Conservation (phyloP, 2,797 vertebrate genomes). For the Pagetopsis macropterus region DNA sequence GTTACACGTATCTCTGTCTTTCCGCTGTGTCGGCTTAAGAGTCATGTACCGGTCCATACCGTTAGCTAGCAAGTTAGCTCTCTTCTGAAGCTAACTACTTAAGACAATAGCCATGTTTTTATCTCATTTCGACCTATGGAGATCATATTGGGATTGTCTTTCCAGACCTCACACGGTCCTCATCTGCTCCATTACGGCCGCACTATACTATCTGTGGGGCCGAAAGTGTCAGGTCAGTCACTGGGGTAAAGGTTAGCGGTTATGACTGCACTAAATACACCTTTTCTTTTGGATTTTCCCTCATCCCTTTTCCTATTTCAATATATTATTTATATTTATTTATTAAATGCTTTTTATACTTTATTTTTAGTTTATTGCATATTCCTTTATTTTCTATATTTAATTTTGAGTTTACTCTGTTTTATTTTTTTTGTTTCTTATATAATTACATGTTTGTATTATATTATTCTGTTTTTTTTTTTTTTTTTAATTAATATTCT, state of each 20-base stretch:
- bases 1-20: constrained; percentile 23
- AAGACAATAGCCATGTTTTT: constrained; percentile 61
- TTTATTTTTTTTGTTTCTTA: neutral
- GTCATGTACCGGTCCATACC: neutral
- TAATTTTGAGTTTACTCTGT: neutral
- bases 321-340: neutral
- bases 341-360: neutral
- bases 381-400: neutral
- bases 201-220: constrained; percentile 79
- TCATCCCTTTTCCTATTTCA: neutral
- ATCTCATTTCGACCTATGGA: constrained; percentile 69
- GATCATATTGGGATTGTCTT: constrained; percentile 69
- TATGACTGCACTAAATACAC: neutral
- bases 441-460: neutral
- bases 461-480: neutral
- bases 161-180: constrained; percentile 76
- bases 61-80: neutral
- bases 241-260: constrained; percentile 14
- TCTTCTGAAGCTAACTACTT: neutral
- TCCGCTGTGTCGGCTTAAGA: constrained; percentile 5
- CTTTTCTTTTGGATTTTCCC: neutral
- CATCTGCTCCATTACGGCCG: constrained; percentile 78
- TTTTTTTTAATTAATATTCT: neutral
- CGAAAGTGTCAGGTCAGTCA: constrained; percentile 82
- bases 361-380: neutral